Base-by-base conservation (phyloP, 2,113 vertebrate species). In the Ondatra zibethicus region DNA sequence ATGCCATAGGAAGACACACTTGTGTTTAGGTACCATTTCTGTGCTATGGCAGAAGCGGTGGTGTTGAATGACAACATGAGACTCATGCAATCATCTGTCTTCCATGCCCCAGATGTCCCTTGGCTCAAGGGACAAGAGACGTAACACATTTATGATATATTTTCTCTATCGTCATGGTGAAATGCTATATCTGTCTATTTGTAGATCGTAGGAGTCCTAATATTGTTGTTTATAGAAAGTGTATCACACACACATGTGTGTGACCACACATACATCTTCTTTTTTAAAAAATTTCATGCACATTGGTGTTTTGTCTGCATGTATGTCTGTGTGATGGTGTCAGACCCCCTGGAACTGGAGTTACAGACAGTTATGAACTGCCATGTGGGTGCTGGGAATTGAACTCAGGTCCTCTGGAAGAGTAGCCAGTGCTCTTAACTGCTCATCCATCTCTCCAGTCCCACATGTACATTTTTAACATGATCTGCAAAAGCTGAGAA, bases 401-500 rank as follows among this genome's bases (percentile, higher is more conserved):
- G 55, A 58, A 58, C 55, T 58, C 55, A 21, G 55, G 55, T 21
- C 55, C 55, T 58, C 55, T 21, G 17, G 55, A 58, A 21, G 55
- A 58, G 55, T 58, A 58, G 55, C 55, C 55, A 58, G 55, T 58
- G 55, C 19, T 58, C 55, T 58, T 58, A 21, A 21, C 19, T 1
- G 55, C 19, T 58, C 58, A 58, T 58, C 19, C 58, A 21, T 58
- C 58, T 58, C 58, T 58, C 58, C 58, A 23, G 58, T 4, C 63
- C 19, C 63, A 21, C 58, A n/a, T 70, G 31, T 65, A 16, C 47
- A 25, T 50, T 45, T 10, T 73, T 23, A 65, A 19, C 50, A 65
- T 89, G 25, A 68, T 80, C 80, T 80, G 78, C 42, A 80, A 3
- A 93, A 81, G 52, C 33, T 78, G 70, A 95, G 47, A 77, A 87